A percentile compares a stretch with the other conserved stretches of the same genome.
Evolutionary conservation across 2,113 vertebrate genomes (phyloP).

Genomic region (Eidolon helvum): DNA sequence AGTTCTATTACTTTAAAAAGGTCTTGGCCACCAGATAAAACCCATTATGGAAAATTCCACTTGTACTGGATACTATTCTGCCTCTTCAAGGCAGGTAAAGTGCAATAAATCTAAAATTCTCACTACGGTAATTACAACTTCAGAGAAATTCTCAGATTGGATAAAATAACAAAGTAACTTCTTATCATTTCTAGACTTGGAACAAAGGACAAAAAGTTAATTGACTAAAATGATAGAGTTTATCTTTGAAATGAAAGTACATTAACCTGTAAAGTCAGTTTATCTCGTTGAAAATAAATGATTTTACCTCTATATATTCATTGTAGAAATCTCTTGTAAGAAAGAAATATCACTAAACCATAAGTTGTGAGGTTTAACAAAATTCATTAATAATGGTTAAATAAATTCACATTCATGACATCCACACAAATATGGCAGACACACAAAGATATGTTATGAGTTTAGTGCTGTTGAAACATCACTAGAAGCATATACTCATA

Average conservation of each 20-base stretch:
- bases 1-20: constrained; percentile 38
- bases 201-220: constrained; percentile 64
- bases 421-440: background rate
- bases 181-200: constrained; percentile 48
- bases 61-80: background rate
- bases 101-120: constrained; percentile 34
- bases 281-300: constrained; percentile 23
- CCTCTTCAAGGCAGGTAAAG: background rate
- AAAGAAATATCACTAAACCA: background rate
- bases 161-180: constrained; percentile 36
- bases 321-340: constrained; percentile 32
- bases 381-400: background rate
- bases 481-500: background rate
- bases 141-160: background rate
- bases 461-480: background rate
- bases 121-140: background rate
- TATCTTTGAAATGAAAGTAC: constrained; percentile 48
- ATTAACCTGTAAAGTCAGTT: constrained; percentile 9
- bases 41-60: constrained; percentile 30
- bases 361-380: constrained; percentile 30
- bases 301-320: background rate
- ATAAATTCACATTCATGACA: background rate
- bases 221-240: constrained; percentile 57
- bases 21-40: constrained; percentile 59
- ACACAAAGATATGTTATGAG: background rate